Percentiles rank a stretch among this genome's conserved stretches.
Conservation (phyloP, 2,113 vertebrate species). For the Ammospiza nelsoni region DNA sequence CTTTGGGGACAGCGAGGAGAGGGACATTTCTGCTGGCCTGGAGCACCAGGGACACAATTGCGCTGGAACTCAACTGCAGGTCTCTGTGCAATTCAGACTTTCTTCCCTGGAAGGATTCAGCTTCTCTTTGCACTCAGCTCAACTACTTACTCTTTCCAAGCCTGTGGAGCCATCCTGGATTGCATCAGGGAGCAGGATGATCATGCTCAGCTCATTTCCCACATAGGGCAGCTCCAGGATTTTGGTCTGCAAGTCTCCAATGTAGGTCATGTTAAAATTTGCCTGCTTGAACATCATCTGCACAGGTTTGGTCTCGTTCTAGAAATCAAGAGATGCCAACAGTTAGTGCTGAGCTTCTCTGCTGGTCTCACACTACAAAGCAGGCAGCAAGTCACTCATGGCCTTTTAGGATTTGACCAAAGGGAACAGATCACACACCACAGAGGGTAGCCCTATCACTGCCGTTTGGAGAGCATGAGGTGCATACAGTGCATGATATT, state of each 20-base stretch:
- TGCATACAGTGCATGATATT: neutral
- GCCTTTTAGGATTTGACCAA: neutral
- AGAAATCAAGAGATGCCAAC: neutral
- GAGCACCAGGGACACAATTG: neutral
- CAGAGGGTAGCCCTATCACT: neutral
- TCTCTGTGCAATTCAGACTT: neutral
- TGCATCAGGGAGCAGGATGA: too few relatives aligned
- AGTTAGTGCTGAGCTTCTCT: neutral
- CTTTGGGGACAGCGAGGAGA: too few relatives aligned
- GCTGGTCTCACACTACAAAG: rapidly evolving
- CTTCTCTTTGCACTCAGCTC: too few relatives aligned
- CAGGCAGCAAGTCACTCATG: neutral
- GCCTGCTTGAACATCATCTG: slow-evolving; percentile 84
- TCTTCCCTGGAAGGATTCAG: neutral
- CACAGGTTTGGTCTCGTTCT: slow-evolving; percentile 79
- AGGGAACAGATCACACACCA: neutral
- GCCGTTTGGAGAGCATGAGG: neutral
- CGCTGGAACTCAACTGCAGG: neutral
- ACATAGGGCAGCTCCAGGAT: too few relatives aligned
- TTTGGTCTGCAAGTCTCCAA: too few relatives aligned
- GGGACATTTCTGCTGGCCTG: neutral
- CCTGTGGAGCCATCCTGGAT: too few relatives aligned
- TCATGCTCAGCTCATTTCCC: too few relatives aligned
- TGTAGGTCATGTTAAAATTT: slow-evolving; percentile 9
- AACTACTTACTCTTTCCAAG: too few relatives aligned